phyloP scores from a whole-genome alignment of 2,113 vertebrate genomes.

The mouse (Mus musculus) region DNA sequence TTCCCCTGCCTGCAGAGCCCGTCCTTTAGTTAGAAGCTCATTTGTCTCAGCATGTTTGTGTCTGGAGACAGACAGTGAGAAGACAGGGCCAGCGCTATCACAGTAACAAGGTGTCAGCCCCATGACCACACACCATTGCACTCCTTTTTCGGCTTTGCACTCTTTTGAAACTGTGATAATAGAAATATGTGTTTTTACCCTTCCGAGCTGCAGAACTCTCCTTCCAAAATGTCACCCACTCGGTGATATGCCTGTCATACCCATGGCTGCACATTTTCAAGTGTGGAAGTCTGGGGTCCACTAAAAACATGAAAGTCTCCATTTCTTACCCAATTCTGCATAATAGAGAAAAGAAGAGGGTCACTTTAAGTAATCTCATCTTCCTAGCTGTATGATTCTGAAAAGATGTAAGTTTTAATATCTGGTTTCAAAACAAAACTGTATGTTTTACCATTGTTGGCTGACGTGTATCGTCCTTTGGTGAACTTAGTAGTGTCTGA shows the following conservation, averaged over 20 bases:
- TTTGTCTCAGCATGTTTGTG: neutral
- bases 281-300: neutral
- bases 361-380: neutral
- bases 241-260: conserved; percentile 35
- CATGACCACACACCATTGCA: conserved; percentile 5
- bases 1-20: neutral
- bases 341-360: neutral
- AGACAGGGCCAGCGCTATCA: neutral
- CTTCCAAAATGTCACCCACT: conserved; percentile 68
- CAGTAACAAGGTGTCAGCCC: neutral
- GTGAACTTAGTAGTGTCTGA: neutral
- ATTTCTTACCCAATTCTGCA: neutral
- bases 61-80: neutral
- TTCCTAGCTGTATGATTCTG: neutral
- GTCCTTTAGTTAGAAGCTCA: neutral
- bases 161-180: conserved; percentile 46
- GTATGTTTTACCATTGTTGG: neutral
- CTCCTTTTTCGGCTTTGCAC: conserved; percentile 44
- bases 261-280: conserved; percentile 30
- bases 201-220: conserved; percentile 24
- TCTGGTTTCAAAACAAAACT: neutral
- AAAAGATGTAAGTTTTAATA: neutral
- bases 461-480: neutral
- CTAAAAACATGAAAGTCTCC: neutral
- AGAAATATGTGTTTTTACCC: conserved; percentile 55